Conservation (phyloP, 1,140 invertebrate species). For the Calosoma granatense region DNA sequence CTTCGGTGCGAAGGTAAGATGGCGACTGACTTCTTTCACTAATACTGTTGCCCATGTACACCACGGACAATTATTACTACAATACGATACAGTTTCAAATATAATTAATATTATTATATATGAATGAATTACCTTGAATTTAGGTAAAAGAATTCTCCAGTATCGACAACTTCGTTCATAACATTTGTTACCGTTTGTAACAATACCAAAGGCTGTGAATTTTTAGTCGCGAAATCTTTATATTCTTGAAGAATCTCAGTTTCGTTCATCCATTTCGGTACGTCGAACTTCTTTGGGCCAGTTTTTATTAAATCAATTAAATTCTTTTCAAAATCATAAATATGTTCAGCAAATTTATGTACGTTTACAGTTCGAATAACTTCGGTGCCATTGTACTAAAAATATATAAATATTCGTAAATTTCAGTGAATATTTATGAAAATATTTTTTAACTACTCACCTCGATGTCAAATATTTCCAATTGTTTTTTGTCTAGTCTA, state of each 20-base stretch:
- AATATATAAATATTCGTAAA: not conserved
- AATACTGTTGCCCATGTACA: not conserved
- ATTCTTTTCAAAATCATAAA: not conserved
- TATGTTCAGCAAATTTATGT: not conserved
- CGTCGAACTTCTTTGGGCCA: not conserved
- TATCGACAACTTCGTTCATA: not conserved
- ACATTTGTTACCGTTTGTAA: not conserved
- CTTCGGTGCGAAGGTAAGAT: not conserved
- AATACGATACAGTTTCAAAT: not conserved
- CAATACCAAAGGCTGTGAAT: not conserved
- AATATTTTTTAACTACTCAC: too few relatives aligned
- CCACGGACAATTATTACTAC: constrained; percentile 2
- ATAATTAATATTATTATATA: not conserved
- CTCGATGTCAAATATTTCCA: too few relatives aligned
- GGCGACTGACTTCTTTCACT: not conserved
- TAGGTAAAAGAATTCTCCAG: not conserved
- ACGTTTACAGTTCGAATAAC: not conserved
- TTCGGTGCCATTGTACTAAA: not conserved
- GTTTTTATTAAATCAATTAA: not conserved
- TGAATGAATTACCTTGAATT: not conserved
- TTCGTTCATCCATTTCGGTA: constrained; percentile 2
- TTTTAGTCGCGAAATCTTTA: not conserved
- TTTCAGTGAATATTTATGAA: too few relatives aligned
- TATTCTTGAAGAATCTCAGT: not conserved
- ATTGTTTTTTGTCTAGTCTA: too few relatives aligned